Evolutionary conservation across 2,888 invertebrate species (phyloP).

Genomic region (Toxonevra muliebris): DNA sequence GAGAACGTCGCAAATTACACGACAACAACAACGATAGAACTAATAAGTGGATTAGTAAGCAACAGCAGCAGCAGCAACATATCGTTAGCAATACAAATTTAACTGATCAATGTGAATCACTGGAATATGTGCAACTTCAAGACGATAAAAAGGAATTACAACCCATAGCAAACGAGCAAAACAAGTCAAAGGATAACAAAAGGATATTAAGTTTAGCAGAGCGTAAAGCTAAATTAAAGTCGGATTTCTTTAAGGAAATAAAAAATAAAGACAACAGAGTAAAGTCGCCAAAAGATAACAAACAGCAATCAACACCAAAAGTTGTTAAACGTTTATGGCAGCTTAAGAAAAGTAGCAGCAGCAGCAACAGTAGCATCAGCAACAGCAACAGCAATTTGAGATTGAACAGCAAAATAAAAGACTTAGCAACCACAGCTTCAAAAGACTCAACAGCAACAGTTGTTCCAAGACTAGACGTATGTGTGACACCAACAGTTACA

Average conservation of each 20-base stretch:
- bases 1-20: neutral
- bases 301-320: constrained; percentile 20
- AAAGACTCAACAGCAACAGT: constrained; percentile 23
- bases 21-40: constrained; percentile 25
- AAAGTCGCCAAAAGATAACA: neutral
- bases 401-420: constrained; percentile 36
- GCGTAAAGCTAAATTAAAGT: constrained; percentile 52
- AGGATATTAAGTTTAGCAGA: constrained; percentile 45
- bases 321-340: constrained; percentile 29
- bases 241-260: constrained; percentile 51
- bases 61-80: constrained; percentile 32
- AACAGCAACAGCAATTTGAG: constrained; percentile 33
- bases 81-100: too few relatives aligned
- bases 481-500: constrained; percentile 2
- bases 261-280: constrained; percentile 8
- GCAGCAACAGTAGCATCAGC: neutral
- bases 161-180: constrained; percentile 32
- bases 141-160: constrained; percentile 18
- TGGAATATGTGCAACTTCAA: constrained; percentile 27
- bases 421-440: too few relatives aligned
- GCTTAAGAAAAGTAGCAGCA: neutral
- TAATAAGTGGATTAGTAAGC: constrained; percentile 8
- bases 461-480: too few relatives aligned
- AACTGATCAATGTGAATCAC: constrained; percentile 33
- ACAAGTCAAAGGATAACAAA: constrained; percentile 32